Base-by-base conservation (phyloP, 2,888 invertebrate species). In the Phasia obesa region DNA sequence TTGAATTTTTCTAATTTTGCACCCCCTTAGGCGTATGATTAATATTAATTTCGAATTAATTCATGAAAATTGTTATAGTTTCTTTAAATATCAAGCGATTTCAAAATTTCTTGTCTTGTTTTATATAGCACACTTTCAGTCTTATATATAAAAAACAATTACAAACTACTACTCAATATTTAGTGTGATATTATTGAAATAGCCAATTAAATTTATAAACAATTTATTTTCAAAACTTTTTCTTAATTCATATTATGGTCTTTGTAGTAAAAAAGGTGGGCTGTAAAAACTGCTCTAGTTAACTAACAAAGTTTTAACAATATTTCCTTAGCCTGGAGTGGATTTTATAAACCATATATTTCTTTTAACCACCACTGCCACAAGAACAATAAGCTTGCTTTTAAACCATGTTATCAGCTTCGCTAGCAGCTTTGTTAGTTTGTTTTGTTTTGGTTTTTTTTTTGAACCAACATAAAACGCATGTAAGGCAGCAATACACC, bases 11-110 rank as follows among this genome's bases (percentile, higher is more conserved):
- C 4, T 42, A 42, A 38, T 21, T 4, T 7, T 53, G 13, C 23
- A 4, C n/a, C 19, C 4, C 1, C 27, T 6, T n/a, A n/a, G 15
- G 5, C 69, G 60, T 62, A 70, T 77, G 53, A 62, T 15, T 60
- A 44, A 69, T 76, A 60, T 69, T 69, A 70, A 77, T 60, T 76
- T n/a, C 13, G 31, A 4, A 2, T 42, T 27, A 42, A 31, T 35
- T 25, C 15, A 13, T 7, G 44, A 21, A 47, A 44, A 15, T 0
- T 11, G 21, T 27, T 53, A 1, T 11, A 47, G 3, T 15, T 49
- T 35, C 15, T 42, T 59, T 59, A n/a, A 42, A 27, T 21, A n/a
- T 4, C 15, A 21, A 49, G 0, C 23, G 42, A 13, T 64, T 73
- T 57, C 0, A n/a, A 53, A 27, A 60, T 51, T 53, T 31, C 17